Evolutionary conservation across 2,797 vertebrate species (phyloP).

Genomic region (Danio kyathit): DNA sequence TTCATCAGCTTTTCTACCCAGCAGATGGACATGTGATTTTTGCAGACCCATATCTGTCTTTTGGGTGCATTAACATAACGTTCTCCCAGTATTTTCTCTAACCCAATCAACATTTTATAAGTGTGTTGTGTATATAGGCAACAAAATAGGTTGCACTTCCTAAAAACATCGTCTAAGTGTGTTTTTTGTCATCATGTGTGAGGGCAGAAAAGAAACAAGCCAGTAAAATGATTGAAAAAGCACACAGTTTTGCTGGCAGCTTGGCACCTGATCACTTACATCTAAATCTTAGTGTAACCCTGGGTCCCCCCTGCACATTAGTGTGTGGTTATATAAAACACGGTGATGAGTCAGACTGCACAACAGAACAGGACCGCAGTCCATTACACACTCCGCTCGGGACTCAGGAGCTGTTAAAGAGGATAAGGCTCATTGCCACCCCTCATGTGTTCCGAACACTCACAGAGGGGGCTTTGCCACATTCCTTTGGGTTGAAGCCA

Average conservation of each 20-base stretch:
- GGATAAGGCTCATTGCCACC: slow-evolving; percentile 57
- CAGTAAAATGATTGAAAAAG: slow-evolving; percentile 41
- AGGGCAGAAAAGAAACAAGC: slow-evolving; percentile 21
- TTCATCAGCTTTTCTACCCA: neutral
- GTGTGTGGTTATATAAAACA: slow-evolving; percentile 53
- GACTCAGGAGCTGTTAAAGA: slow-evolving; percentile 63
- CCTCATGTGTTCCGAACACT: slow-evolving; percentile 44
- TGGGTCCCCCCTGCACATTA: slow-evolving; percentile 43
- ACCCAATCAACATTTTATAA: slow-evolving; percentile 5
- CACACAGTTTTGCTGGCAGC: slow-evolving; percentile 20
- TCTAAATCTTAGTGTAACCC: slow-evolving; percentile 36
- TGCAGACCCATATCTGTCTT: slow-evolving; percentile 11
- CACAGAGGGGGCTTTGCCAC: slow-evolving; percentile 30
- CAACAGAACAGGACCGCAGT: slow-evolving; percentile 46
- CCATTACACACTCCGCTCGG: slow-evolving; percentile 50
- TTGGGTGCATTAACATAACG: slow-evolving; percentile 6
- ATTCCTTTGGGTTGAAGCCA: slow-evolving; percentile 53
- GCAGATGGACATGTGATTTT: slow-evolving; percentile 22
- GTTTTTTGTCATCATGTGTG: slow-evolving; percentile 11
- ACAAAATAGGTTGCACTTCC: neutral
- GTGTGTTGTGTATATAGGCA: slow-evolving; percentile 25
- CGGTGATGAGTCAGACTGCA: slow-evolving; percentile 59
- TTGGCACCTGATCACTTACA: slow-evolving; percentile 23
- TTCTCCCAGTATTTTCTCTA: slow-evolving; percentile 7
- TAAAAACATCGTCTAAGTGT: neutral